Base-by-base conservation (phyloP, 2,797 vertebrate genomes). In the Mus caroli region DNA sequence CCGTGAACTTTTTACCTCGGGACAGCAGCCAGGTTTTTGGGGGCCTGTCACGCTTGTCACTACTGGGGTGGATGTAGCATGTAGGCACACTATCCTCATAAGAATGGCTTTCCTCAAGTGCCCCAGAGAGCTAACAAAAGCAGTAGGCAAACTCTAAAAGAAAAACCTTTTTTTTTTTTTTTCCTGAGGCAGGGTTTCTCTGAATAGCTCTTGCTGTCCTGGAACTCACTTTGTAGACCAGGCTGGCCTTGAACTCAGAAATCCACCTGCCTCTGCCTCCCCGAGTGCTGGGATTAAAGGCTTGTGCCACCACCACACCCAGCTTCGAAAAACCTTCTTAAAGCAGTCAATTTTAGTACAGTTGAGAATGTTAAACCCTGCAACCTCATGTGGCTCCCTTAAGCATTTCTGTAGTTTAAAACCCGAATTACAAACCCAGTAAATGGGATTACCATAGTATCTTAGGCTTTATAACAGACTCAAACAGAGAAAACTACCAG, bases 331-430 rank as follows among this genome's bases (percentile, higher is more conserved):
- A 92, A 52, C 1, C 37, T 88, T 91, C 22, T 43, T 54, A 77
- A 71, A 46, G 9, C 46, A 40, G 40, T 43, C 7, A 80, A 71
- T 34, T 91, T 31, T 75, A 91, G 28, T 22, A 88, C 87, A 90
- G 4, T 19, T 94, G 60, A 79, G 87, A 88, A 64, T 37, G 54
- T 79, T 52, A 34, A 91, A 87, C 40, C 9, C 50, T 24, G 71
- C 7, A 83, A 92, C 88, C 43, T 40, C 2, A 56, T 80, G n/a
- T 37, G 14, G 37, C 76, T 85, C 28, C 88, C 40, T 82, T 28
- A 90, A 90, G 19, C 50, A 96, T 92, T 95, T 91, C n/a, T 79
- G 40, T 17, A 75, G 92, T 31, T 58, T 95, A 56, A 96, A 95
- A 84, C 24, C 6, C 60, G 26, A 92, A 79, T n/a, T 91, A 83